A percentile compares a stretch with the other conserved stretches of the same genome.
Evolutionary conservation across 1,140 invertebrate species (phyloP).

Genomic region (Sitodiplosis mosellana): DNA sequence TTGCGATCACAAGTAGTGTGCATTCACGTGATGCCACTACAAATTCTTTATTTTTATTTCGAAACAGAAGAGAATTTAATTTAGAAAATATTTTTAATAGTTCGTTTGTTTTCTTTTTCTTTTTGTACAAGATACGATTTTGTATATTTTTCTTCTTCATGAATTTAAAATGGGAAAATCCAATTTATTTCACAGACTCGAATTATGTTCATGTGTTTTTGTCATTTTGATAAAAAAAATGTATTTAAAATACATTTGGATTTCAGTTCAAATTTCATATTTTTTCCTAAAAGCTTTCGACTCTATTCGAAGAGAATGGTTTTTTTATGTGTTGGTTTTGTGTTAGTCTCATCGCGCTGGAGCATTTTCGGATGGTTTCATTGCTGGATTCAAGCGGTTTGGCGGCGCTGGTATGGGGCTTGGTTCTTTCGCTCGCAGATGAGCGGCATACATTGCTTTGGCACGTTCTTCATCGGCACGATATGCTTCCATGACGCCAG

Average conservation of each 20-base stretch:
- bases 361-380: constrained; percentile 9
- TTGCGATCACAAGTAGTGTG: no score
- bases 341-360: constrained; percentile 9
- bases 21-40: no score
- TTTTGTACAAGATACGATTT: no score
- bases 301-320: constrained; percentile 8
- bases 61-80: no score
- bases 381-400: constrained; percentile 23
- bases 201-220: no score
- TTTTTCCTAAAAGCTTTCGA: neutral
- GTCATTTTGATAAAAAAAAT: neutral
- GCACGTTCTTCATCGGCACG: constrained; percentile 53
- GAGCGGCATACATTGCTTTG: constrained; percentile 41
- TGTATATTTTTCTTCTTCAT: no score
- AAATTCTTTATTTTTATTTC: no score
- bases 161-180: no score
- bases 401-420: constrained; percentile 33
- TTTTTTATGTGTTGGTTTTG: constrained; percentile 24
- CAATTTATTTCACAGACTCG: no score
- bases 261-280: neutral
- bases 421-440: constrained; percentile 37
- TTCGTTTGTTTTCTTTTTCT: no score
- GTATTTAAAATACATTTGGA: neutral
- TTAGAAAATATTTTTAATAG: no score
- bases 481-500: constrained; percentile 50